phyloP scores from a whole-genome alignment of 2,888 invertebrate species.

The Drosophila tanythrix region DNA sequence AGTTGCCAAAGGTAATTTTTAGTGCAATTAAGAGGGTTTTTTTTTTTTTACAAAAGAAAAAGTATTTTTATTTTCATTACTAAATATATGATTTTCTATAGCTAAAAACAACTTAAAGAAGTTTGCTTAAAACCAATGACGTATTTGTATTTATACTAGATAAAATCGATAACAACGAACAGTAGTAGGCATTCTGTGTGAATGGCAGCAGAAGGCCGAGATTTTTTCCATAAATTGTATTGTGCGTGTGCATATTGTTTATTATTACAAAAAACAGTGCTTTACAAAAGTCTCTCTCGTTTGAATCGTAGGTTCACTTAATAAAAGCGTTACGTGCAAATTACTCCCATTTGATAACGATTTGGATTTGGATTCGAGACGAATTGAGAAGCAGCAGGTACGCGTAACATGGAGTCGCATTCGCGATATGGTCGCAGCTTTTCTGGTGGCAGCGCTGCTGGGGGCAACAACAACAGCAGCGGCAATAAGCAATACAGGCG shows the following conservation, averaged over 20 bases:
- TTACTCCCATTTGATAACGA: conserved; percentile 13
- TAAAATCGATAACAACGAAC: conserved; percentile 33
- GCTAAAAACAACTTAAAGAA: neutral
- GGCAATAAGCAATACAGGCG: conserved; percentile 78
- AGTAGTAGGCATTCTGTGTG: conserved; percentile 38
- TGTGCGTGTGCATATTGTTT: conserved; percentile 26
- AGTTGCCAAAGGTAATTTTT: neutral
- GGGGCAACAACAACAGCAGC: conserved; percentile 50
- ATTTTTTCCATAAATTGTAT: conserved; percentile 41
- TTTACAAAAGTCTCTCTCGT: neutral
- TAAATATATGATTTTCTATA: neutral
- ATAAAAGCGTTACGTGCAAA: conserved; percentile 47
- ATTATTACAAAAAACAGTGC: neutral
- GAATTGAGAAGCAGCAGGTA: conserved; percentile 51
- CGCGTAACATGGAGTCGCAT: conserved; percentile 73
- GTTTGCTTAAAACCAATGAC: neutral
- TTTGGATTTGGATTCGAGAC: conserved; percentile 30
- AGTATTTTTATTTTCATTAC: neutral
- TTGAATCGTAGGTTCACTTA: conserved; percentile 5
- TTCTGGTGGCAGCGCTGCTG: conserved; percentile 59
- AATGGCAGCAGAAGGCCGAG: conserved; percentile 39
- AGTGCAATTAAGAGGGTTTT: neutral
- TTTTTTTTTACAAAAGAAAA: neutral
- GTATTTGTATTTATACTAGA: neutral
- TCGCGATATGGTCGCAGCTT: conserved; percentile 74